phyloP scores from a whole-genome alignment of 1,140 invertebrate species.

The Pseudomyrmex gracilis region DNA sequence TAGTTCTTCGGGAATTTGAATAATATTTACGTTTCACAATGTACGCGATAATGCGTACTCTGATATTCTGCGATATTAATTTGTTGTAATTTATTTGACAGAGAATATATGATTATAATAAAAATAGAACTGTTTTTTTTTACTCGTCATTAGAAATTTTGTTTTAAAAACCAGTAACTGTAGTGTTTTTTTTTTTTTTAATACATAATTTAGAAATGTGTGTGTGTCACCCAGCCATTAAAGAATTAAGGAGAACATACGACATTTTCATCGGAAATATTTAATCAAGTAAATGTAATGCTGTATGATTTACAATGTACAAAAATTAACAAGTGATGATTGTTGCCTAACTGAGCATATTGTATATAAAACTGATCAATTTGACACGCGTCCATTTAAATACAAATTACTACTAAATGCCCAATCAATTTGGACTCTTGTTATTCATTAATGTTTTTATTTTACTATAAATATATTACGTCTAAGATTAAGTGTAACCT shows the following conservation, averaged over 20 bases:
- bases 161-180: not conserved
- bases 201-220: not conserved
- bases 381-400: slow-evolving; percentile 58
- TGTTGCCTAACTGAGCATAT: slow-evolving; percentile 34
- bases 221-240: slow-evolving; percentile 31
- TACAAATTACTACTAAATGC: slow-evolving; percentile 54
- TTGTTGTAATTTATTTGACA: not conserved
- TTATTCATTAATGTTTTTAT: slow-evolving; percentile 40
- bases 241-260: slow-evolving; percentile 40
- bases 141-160: not conserved
- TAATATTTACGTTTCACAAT: too few relatives aligned
- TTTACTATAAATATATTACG: slow-evolving; percentile 59
- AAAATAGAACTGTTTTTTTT: not conserved
- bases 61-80: slow-evolving; percentile 11
- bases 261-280: slow-evolving; percentile 11
- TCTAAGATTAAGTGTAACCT: slow-evolving; percentile 65
- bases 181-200: not conserved
- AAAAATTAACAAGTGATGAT: slow-evolving; percentile 47
- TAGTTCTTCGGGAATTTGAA: too few relatives aligned
- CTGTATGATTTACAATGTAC: slow-evolving; percentile 22
- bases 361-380: slow-evolving; percentile 38
- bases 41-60: not conserved
- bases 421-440: slow-evolving; percentile 32
- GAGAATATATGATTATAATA: not conserved
- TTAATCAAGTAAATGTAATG: slow-evolving; percentile 33